Base-by-base conservation (phyloP, 2,888 invertebrate species). In the Platycheirus rosarum region DNA sequence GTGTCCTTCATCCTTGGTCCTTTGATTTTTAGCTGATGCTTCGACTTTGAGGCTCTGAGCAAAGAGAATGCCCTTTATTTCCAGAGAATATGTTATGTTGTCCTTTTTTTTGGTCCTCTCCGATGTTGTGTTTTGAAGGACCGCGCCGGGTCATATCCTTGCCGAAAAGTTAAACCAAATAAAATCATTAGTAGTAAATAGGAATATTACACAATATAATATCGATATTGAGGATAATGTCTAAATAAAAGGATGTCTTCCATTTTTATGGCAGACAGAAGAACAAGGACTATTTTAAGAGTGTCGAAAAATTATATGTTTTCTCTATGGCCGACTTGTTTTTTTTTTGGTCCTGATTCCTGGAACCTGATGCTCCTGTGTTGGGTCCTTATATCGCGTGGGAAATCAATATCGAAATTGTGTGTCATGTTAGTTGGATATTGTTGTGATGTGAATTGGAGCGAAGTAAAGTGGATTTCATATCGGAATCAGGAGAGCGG, bases 401-500 rank as follows among this genome's bases (percentile, higher is more conserved):
- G 82, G 82, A 82, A 82, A 82, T 82, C 82, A 82, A 82, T 82
- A 82, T 76, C 71, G 82, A 46, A 68, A 77, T 68, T 82, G 77
- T 82, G 71, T 82, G 82, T 68, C 77, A 73, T 82, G 78, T 79
- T n/a, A 46, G 68, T 46, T 48, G 74, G 68, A 78, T n/a, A 23
- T 73, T 73, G 82, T 82, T 71, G 82, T 66, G 82, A 82, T 82
- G 82, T 82, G 82, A 82, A 82, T 73, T 82, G 82, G 77, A 77
- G 71, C 82, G 77, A 63, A 77, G 62, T 77, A 68, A 77, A 82
- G 71, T 82, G 77, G 82, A 82, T 73, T 68, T 66, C 55, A 63
- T 74, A 48, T 79, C 65, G 46, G 20, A 46, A 57, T 11, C 14
- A 2, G 40, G 23, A 26, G 23, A 26, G 23, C 5, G n/a, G 53